Base-by-base conservation (phyloP, 2,113 vertebrate species). In the Talpa occidentalis region DNA sequence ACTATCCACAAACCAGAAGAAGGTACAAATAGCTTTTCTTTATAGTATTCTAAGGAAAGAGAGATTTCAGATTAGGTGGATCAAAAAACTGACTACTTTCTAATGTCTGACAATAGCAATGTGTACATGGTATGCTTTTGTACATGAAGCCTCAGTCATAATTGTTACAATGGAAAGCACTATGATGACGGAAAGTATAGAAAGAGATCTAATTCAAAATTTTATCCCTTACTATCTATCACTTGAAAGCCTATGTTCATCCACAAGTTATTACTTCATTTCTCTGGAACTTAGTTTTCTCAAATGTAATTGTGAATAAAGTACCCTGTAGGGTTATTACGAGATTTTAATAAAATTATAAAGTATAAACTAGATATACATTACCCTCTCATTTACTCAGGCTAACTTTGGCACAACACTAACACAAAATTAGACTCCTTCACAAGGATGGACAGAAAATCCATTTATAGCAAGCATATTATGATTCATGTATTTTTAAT, bases 1-100 rank as follows among this genome's bases (percentile, higher is more conserved):
- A 92, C 92, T 88, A 64, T 37, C 42, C 94, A 95, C 96, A 97
- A 96, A 94, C 90, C 82, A 94, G 91, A 69, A 69, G 80, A 72
- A 96, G 47, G 44, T 85, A 92, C 95, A 96, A 95, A 95, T 73
- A 86, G 52, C 69, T 81, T 90, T 95, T 85, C 87, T 91, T 82
- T 67, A 81, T n/a, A 82, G 47, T 79, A 72, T 78, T 80, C 72
- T 92, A 91, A 96, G 76, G 72, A 91, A 90, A 94, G 47, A 95
- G 1, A 67, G 64, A 95, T 96, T 97, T 96, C 91, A 95, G 93
- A 74, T 40, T 59, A 95, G 70, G 64, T 81, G 49, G 87, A 69
- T 80, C 70, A 94, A 79, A 96, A 88, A 67, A 90, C 89, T 73
- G 54, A 87, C 77, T 86, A 92, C 97, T 96, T 96, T 95, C 88